Percentiles rank a stretch among this genome's conserved stretches.
Evolutionary conservation across 2,888 invertebrate genomes (phyloP).

Genomic region (Lymantria dispar): DNA sequence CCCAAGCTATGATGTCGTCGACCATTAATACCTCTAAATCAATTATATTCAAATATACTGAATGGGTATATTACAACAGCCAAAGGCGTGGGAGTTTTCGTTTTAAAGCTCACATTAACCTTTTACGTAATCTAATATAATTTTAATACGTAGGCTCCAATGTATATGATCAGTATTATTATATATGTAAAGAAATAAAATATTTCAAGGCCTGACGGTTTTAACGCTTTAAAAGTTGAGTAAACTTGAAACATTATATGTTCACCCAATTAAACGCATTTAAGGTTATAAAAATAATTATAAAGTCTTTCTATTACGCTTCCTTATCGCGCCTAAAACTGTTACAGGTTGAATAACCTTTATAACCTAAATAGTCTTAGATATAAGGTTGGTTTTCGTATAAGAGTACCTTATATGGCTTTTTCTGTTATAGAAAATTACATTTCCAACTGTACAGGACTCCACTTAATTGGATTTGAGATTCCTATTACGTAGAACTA

Average conservation of each 20-base stretch:
- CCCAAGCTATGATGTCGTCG: conserved; percentile 22
- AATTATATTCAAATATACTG: conserved; percentile 5
- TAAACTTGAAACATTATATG: neutral
- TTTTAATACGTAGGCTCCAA: conserved; percentile 19
- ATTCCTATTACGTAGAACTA: conserved; percentile 23
- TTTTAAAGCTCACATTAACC: conserved; percentile 11
- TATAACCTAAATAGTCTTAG: conserved; percentile 20
- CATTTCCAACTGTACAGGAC: conserved; percentile 33
- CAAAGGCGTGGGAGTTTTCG: conserved; percentile 26
- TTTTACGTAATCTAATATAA: conserved; percentile 11
- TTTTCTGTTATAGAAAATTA: conserved; percentile 27
- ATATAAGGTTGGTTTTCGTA: conserved; percentile 26
- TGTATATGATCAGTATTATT: neutral
- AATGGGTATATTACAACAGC: conserved; percentile 3
- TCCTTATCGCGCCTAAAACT: conserved; percentile 15
- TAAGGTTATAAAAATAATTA: conserved; percentile 2
- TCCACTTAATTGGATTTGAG: conserved; percentile 45
- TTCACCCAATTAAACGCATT: neutral
- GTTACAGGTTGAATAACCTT: conserved; percentile 25
- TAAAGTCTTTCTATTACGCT: conserved; percentile 12
- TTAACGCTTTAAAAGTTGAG: conserved; percentile 10
- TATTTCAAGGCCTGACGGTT: conserved; percentile 25
- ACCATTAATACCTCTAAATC: conserved; percentile 16
- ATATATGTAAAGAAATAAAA: conserved; percentile 19
- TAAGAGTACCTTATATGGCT: neutral